These are phyloP conservation scores for Cydia strobilella DNA, from an alignment of 1,140 invertebrate species.

Conservation along the genomic window DNA sequence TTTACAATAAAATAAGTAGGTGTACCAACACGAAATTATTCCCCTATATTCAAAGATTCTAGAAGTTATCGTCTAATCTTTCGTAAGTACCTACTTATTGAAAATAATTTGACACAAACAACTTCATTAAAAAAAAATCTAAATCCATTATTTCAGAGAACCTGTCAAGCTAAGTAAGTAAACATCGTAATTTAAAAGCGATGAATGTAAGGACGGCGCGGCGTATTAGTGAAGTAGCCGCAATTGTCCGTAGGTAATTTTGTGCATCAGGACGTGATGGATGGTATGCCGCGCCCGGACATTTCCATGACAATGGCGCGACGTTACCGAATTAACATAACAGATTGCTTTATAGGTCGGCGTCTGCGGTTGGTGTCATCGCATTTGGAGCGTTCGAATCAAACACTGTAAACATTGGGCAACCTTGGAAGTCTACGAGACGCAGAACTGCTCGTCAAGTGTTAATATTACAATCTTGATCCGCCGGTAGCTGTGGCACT, in stretches of 20 bases:
- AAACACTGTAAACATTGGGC: not conserved
- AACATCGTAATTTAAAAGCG: constrained; percentile 13
- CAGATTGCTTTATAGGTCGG: constrained; percentile 55
- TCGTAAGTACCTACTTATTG: not conserved
- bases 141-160: not conserved
- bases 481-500: too few relatives aligned
- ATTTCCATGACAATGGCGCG: constrained; percentile 62
- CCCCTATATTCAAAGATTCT: too few relatives aligned
- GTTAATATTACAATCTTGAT: too few relatives aligned
- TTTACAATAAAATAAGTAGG: too few relatives aligned
- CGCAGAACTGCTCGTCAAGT: too few relatives aligned
- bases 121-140: not conserved
- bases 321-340: constrained; percentile 62
- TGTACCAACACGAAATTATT: too few relatives aligned
- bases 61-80: not conserved
- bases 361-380: not conserved
- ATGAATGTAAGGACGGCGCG: constrained; percentile 1
- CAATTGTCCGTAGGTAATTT: constrained; percentile 28
- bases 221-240: constrained; percentile 2
- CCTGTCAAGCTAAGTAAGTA: not conserved
- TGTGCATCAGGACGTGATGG: not conserved
- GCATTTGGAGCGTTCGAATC: not conserved
- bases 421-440: too few relatives aligned
- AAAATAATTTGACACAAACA: not conserved
- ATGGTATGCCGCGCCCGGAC: constrained; percentile 16